Conservation (phyloP, 2,888 invertebrate species). For the Hermaeophaga mercurialis region DNA sequence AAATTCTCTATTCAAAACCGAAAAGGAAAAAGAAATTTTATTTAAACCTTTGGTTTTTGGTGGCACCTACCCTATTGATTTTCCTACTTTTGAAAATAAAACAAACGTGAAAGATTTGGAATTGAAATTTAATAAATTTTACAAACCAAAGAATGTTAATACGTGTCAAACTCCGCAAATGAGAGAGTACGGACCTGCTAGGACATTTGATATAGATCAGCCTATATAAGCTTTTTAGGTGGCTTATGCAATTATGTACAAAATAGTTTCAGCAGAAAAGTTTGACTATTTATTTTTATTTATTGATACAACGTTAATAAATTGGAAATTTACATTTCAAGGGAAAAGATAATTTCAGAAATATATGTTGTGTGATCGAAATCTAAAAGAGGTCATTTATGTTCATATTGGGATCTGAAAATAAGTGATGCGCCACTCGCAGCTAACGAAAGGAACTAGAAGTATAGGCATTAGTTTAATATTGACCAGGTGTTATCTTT, state of each 20-base stretch:
- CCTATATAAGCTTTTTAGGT: constrained; percentile 53
- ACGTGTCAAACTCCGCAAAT: constrained; percentile 44
- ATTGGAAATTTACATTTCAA: too few species aligned
- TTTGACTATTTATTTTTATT: too few species aligned
- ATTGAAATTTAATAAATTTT: constrained; percentile 16
- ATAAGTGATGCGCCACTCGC: too few species aligned
- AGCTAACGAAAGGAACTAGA: too few species aligned
- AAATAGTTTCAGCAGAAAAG: background rate
- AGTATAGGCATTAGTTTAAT: too few species aligned
- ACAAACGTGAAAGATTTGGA: constrained; percentile 19
- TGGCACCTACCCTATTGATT: constrained; percentile 86
- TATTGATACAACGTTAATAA: too few species aligned
- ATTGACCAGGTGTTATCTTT: too few species aligned
- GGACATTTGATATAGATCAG: constrained; percentile 65
- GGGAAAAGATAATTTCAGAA: too few species aligned
- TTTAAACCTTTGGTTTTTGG: constrained; percentile 78
- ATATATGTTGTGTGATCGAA: too few species aligned
- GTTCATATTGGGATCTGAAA: too few species aligned
- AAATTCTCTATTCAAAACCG: constrained; percentile 52
- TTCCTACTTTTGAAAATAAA: constrained; percentile 58
- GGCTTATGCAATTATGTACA: too few species aligned
- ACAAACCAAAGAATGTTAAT: constrained; percentile 13
- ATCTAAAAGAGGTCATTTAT: too few species aligned
- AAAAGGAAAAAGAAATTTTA: constrained; percentile 48
- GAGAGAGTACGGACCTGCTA: constrained; percentile 58